Base-by-base conservation (phyloP, 2,888 invertebrate species). In the Hirtodrosophila trivittata region DNA sequence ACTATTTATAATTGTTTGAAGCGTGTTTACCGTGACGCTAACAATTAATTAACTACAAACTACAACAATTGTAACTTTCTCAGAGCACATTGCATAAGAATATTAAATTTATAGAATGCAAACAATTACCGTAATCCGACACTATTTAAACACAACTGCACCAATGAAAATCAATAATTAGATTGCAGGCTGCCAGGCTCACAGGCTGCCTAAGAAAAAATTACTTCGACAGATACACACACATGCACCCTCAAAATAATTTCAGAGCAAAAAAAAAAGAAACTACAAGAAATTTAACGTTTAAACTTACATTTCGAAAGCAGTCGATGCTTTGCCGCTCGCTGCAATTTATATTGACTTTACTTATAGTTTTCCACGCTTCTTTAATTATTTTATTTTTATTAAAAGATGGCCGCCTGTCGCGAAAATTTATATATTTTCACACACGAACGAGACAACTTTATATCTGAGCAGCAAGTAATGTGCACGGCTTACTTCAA, bases 151-250 rank as follows among this genome's bases (percentile, higher is more conserved):
- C 30, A 14, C 1, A 33, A 3, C 3, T 8, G 5, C 30, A 49
- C 5, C 18, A 46, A 42, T 46, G 3, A 70, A 81, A 82, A 77
- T 77, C 82, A 77, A 77, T 77, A 77, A 60, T 76, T 60, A 58
- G 28, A 55, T 74, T 69, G 62, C 62, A 56, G 52, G 42, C 33
- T 26, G 28, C 21, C 66, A 30, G 26, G 21, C 6, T 3, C 38
- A 25, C 35, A n/a, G 43, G 16, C 13, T 12, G 30, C n/a, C 5
- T 8, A 38, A 32, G 30, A 43, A 71, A 59, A 65, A 63, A 62
- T 38, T 58, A 43, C 10, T 45, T 50, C 56, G 58, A 77, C 60
- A 77, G 82, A 82, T 77, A 77, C 77, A 82, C 56, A 75, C 75
- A 57, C 52, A 38, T 39, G 32, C 50, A 45, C 25, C 37, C 1